A percentile compares a stretch with the other conserved stretches of the same genome.
Conservation (phyloP, 2,113 vertebrate genomes). For the Heterochromis multidens region DNA sequence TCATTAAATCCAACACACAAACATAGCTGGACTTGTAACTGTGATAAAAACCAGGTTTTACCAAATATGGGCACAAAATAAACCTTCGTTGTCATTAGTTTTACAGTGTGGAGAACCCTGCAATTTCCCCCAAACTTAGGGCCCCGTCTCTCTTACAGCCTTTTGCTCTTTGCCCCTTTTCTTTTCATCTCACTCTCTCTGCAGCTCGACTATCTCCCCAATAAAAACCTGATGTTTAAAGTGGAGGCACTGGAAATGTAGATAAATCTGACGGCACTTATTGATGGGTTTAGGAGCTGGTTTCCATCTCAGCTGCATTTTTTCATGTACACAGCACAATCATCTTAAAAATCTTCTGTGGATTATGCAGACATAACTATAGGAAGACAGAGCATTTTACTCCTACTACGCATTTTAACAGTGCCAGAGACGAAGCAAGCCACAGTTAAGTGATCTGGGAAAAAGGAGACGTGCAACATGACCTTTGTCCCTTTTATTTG, state of each 20-base stretch:
- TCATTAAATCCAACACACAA: not conserved
- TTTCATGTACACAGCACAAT: not conserved
- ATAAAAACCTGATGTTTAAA: slow-evolving; percentile 12
- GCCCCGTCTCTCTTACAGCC: not conserved
- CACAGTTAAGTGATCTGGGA: not conserved
- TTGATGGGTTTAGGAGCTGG: not conserved
- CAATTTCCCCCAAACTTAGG: slow-evolving; percentile 5
- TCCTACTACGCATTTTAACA: not conserved
- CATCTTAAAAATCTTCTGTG: not conserved
- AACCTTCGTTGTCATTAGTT: not conserved
- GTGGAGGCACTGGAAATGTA: not conserved
- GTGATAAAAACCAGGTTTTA: not conserved
- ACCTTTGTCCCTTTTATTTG: too few relatives aligned
- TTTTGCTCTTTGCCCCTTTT: not conserved
- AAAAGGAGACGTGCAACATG: not conserved
- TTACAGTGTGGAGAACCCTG: slow-evolving; percentile 30
- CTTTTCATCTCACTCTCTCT: slow-evolving; percentile 1
- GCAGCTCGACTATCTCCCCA: not conserved
- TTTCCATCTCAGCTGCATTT: not conserved
- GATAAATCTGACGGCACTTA: slow-evolving; percentile 3
- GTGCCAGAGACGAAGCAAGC: not conserved
- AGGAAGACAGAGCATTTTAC: not conserved
- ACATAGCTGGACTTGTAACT: not conserved
- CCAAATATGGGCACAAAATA: slow-evolving; percentile 40
- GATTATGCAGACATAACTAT: not conserved